Conservation (phyloP, 2,113 vertebrate genomes). For the Poecile atricapillus region DNA sequence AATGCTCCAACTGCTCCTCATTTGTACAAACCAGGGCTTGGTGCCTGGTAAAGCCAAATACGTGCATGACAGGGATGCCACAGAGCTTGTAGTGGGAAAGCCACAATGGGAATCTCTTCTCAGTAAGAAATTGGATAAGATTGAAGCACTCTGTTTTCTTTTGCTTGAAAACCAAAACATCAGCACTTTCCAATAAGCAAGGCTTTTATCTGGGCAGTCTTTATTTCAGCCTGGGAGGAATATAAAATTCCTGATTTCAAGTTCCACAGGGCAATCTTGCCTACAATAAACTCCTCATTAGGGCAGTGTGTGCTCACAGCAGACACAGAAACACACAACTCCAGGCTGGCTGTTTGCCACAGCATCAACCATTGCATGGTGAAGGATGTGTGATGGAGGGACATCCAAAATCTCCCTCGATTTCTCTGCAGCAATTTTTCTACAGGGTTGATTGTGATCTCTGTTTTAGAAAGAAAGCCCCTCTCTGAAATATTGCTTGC, state of each 20-base stretch:
- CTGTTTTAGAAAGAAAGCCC: conserved; percentile 14
- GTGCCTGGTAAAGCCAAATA: not conserved
- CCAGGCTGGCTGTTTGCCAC: not conserved
- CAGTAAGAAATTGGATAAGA: not conserved
- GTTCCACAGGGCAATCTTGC: not conserved
- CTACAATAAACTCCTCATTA: not conserved
- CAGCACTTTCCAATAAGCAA: not conserved
- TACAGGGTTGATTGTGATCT: not conserved
- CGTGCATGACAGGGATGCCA: fast-evolving
- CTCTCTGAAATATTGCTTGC: not conserved
- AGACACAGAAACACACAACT: not conserved
- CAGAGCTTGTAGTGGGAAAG: fast-evolving
- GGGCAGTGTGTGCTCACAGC: not conserved
- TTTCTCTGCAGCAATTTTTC: not conserved
- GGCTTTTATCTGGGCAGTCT: not conserved
- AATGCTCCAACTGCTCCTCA: not conserved
- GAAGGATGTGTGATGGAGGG: not conserved
- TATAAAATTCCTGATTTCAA: not conserved
- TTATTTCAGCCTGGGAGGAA: not conserved
- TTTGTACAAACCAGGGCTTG: not conserved
- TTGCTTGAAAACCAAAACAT: not conserved
- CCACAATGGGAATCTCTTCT: not conserved
- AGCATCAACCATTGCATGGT: not conserved
- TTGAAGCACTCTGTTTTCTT: not conserved
- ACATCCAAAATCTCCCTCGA: not conserved